Conservation (phyloP, 2,888 invertebrate genomes). For the Acleris laterana region DNA sequence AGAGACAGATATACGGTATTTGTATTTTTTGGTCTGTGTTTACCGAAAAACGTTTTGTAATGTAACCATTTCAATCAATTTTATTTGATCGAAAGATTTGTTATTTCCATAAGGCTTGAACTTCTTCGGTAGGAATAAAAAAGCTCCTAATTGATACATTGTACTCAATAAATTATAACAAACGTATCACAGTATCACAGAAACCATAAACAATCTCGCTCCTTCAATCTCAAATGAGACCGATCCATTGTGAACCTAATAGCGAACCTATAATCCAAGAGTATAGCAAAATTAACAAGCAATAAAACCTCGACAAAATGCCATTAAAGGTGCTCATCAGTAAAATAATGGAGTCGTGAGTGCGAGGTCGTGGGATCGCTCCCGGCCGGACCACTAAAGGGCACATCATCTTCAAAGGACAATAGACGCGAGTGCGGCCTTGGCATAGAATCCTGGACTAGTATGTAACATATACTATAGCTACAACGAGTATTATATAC, state of each 20-base stretch:
- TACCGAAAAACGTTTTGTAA: too few relatives aligned
- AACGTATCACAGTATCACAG: too few relatives aligned
- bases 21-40: too few relatives aligned
- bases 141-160: too few relatives aligned
- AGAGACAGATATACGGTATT: too few relatives aligned
- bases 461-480: not conserved
- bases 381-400: conserved; percentile 8
- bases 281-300: conserved; percentile 1
- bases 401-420: conserved; percentile 10
- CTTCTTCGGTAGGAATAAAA: too few relatives aligned
- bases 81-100: too few relatives aligned
- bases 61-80: too few relatives aligned
- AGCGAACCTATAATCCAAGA: not conserved
- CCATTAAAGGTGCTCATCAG: conserved; percentile 19
- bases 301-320: conserved; percentile 11
- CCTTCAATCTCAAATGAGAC: too few relatives aligned
- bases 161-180: too few relatives aligned
- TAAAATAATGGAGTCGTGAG: conserved; percentile 16
- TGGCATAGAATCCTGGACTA: conserved; percentile 1
- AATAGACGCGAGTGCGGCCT: conserved; percentile 1
- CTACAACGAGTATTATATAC: not conserved
- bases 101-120: too few relatives aligned
- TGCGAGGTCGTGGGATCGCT: not conserved
- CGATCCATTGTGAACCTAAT: not conserved
- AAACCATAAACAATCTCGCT: too few relatives aligned